Base-by-base conservation (phyloP, 2,888 invertebrate species). In the Acronicta alni region DNA sequence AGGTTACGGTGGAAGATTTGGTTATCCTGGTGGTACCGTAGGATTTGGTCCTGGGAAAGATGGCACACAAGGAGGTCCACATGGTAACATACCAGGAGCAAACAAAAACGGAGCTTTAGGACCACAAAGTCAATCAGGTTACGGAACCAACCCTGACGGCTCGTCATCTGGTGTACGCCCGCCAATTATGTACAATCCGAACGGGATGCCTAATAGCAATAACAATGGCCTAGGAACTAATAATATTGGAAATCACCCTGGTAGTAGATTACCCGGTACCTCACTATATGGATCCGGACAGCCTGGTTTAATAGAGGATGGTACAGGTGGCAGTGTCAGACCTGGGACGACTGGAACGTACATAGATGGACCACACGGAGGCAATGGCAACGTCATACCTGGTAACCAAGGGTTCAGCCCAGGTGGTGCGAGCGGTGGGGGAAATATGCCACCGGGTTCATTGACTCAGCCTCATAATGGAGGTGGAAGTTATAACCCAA, bases 401-500 rank as follows among this genome's bases (percentile, higher is more conserved):
- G 45, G 42, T 55, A 66, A 49, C 12, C 58, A 58, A 20, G 35
- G 48, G 8, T 56, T 43, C 18, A 39, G 17, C 7, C 39, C 49
- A 35, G 35, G 48, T 42, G 45, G 35, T 8, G 18, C 51, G 15
- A 54, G 2, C 10, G 58, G 49, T 41, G 73, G 63, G 0, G 63
- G 63, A 0, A 63, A 49, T 57, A 23, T 72, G 10, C 63, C 58
- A 53, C 70, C 63, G 9, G 51, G 57, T n/a, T 46, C 74, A 18
- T 46, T 65, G 37, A 57, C 16, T 39, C 42, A 52, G 35, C 52
- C 59, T 51, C 56, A 67, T 48, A 55, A 48, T 46, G 64, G 59
- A 32, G 57, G 48, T 37, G 64, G 60, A 16, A 72, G 51, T 37
- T 74, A 77, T 60, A 59, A 66, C 5, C 56, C 65, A 42, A 65